These are phyloP conservation scores for Lucifuga dentata DNA, from an alignment of 2,113 vertebrate genomes.

Conservation along the genomic window DNA sequence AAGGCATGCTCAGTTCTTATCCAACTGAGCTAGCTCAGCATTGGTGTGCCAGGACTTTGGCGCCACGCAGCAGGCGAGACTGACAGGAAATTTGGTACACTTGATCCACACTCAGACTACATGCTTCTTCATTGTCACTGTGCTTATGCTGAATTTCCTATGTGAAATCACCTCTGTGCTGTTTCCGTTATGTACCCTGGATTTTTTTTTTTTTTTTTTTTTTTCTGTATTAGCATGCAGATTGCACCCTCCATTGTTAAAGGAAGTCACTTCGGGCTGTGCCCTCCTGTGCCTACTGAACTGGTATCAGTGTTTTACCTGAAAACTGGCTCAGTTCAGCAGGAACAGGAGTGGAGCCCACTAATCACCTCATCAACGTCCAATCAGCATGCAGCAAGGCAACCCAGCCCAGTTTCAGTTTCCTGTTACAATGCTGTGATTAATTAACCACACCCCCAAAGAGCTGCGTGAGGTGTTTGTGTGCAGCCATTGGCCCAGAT, in stretches of 20 bases:
- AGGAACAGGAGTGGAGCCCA: conserved; percentile 87
- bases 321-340: conserved; percentile 89
- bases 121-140: not conserved
- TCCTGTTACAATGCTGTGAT: not conserved
- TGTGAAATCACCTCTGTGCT: not conserved
- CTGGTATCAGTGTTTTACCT: conserved; percentile 86
- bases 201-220: not conserved
- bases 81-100: conserved; percentile 4
- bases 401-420: not conserved
- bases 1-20: conserved; percentile 50
- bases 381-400: conserved; percentile 13
- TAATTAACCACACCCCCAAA: conserved; percentile 4
- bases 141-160: not conserved
- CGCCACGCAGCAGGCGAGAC: conserved; percentile 24
- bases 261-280: conserved; percentile 55
- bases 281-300: conserved; percentile 88
- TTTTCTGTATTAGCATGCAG: not conserved
- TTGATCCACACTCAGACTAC: not conserved
- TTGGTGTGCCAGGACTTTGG: not conserved
- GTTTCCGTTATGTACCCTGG: too few species aligned
- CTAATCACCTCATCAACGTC: conserved; percentile 23
- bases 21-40: conserved; percentile 33
- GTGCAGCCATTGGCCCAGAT: conserved; percentile 44
- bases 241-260: not conserved
- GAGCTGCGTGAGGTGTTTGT: not conserved